Evolutionary conservation across 92 coral and sea anemone species (phyloP), one percentile per base, ranked within the genome.

Genomic region (Siderastrea siderea): DNA sequence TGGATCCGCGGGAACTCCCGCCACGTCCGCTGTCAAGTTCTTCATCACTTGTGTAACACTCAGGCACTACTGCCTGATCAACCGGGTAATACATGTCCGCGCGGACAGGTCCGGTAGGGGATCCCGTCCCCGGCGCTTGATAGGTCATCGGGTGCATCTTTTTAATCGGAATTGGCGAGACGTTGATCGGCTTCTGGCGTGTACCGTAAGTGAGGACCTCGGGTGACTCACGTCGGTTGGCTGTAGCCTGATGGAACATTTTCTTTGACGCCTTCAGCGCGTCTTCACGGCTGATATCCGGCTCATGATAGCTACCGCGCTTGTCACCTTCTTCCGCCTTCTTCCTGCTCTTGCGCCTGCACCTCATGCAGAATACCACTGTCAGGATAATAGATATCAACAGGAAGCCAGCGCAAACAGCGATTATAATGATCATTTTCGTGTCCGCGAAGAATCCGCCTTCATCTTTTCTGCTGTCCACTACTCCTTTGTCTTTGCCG

Each of bases 201-300:
- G 55, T 80, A 80, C 46, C 17, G 60, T 5, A 79, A 55, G 50
- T 74, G 78, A 57, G 59, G 4, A 19, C 69, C 13, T 71, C 69
- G 43, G 80, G 61, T 8, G 87, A 5, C 11, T 60, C n/a, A 1
- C 80, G 55, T 15, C n/a, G 75, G 4, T 76, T 76, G 5, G 77
- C 46, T 0, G 98, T 95, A 1, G 98, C 98, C 45, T 95, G 93
- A 15, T 89, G 92, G 83, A 93, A 95, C 98, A 95, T 95, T 74
- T 95, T 94, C 92, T 95, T 93, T n/a, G 98, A 93, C 3, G 96
- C 96, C 84, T 89, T 89, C 16, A 95, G 81, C 57, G 98, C 98
- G 19, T 92, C 93, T 74, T 95, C 98, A 8, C 98, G 93, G 43
- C 95, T 95, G 4, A 95, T 91, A 53, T 95, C 98, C 2, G 98